phyloP scores from a whole-genome alignment of 2,113 vertebrate genomes.

The Spea bombifrons region DNA sequence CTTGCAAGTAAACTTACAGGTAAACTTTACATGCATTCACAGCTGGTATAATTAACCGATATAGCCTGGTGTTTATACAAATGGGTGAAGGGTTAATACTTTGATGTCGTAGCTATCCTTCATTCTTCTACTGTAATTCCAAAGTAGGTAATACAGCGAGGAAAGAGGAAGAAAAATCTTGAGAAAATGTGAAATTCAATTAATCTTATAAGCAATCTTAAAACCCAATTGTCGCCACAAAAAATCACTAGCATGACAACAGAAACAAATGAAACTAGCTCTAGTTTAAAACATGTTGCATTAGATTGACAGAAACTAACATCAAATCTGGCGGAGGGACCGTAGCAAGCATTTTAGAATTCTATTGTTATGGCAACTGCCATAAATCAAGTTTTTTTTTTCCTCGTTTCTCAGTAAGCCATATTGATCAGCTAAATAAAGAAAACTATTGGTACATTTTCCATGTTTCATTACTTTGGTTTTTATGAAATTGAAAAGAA shows the following conservation, averaged over 20 bases:
- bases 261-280: slow-evolving; percentile 47
- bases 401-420: slow-evolving; percentile 22
- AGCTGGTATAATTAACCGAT: no score
- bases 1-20: no score
- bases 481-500: slow-evolving; percentile 51
- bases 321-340: slow-evolving; percentile 36
- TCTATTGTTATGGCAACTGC: slow-evolving; percentile 44
- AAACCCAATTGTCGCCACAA: slow-evolving; percentile 42
- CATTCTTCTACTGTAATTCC: background rate
- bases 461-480: slow-evolving; percentile 9
- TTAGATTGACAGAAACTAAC: slow-evolving; percentile 34
- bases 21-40: background rate
- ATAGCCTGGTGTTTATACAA: background rate
- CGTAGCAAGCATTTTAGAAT: slow-evolving; percentile 35
- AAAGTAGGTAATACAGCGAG: background rate
- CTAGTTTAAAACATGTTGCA: slow-evolving; percentile 39
- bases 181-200: slow-evolving; percentile 39
- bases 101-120: background rate
- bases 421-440: slow-evolving; percentile 44
- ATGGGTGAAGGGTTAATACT: background rate
- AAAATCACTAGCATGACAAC: slow-evolving; percentile 43
- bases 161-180: slow-evolving; percentile 24
- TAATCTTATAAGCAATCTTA: slow-evolving; percentile 42
- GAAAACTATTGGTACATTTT: slow-evolving; percentile 44
- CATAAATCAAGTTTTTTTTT: slow-evolving; percentile 42